Conservation (phyloP, 2,797 vertebrate species). For the Cottoperca gobio region DNA sequence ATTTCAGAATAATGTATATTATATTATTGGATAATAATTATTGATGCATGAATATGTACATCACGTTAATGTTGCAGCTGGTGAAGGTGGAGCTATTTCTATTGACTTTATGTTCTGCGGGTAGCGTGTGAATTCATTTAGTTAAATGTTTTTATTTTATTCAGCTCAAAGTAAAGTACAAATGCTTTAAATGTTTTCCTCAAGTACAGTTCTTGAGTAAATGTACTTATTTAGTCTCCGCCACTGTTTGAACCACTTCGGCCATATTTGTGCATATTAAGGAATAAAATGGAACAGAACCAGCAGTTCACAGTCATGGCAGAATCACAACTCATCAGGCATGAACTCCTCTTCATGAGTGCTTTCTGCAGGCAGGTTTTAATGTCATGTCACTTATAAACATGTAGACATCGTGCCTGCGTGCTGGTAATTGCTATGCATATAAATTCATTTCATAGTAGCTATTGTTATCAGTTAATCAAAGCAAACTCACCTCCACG, state of each 20-base stretch:
- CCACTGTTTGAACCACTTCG: neutral
- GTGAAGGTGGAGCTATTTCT: neutral
- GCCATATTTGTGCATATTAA: neutral
- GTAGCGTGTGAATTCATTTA: neutral
- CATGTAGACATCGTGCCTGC: conserved; percentile 6
- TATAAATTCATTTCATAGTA: conserved; percentile 51
- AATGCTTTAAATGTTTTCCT: neutral
- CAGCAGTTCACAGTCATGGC: conserved; percentile 62
- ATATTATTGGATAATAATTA: neutral
- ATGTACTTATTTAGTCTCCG: neutral
- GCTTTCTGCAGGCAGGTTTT: neutral
- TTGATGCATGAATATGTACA: neutral
- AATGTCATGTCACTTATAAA: conserved; percentile 65
- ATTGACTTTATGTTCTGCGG: neutral
- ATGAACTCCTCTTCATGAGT: conserved; percentile 2
- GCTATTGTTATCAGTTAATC: conserved; percentile 48
- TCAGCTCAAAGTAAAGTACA: neutral
- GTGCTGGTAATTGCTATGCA: conserved; percentile 32
- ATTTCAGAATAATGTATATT: neutral
- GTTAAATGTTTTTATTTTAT: too few relatives aligned
- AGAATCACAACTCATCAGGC: conserved; percentile 12
- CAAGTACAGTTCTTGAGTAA: neutral
- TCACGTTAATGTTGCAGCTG: neutral
- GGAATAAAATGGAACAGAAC: conserved; percentile 1
- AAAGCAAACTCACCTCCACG: conserved; percentile 39